Evolutionary conservation across 2,113 vertebrate genomes (phyloP).

Genomic region (Tamias sibiricus): DNA sequence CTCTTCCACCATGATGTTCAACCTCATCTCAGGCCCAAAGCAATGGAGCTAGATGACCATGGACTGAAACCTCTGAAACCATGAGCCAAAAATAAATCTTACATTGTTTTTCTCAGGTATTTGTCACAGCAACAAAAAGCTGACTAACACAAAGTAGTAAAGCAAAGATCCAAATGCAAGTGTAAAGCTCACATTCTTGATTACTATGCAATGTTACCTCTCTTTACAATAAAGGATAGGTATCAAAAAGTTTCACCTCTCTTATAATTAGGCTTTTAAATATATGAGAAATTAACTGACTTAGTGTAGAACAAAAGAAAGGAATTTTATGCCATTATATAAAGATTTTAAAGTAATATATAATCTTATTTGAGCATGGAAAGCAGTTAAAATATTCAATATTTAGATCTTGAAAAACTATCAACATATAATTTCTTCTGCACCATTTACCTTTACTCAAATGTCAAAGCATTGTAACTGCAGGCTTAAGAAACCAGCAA

Average conservation of each 20-base stretch:
- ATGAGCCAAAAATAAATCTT: neutral
- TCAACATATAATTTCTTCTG: neutral
- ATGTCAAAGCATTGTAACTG: conserved; percentile 24
- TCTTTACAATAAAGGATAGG: neutral
- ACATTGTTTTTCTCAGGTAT: neutral
- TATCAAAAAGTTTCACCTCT: neutral
- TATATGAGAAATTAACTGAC: conserved; percentile 14
- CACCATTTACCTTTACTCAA: conserved; percentile 21
- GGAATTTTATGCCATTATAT: neutral
- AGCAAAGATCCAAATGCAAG: neutral
- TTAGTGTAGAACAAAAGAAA: neutral
- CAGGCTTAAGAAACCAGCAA: conserved; percentile 45
- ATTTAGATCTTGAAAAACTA: conserved; percentile 8
- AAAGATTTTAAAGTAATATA: conserved; percentile 1
- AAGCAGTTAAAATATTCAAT: conserved; percentile 29
- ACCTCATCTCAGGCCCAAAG: neutral
- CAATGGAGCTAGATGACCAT: neutral
- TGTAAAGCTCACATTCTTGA: neutral
- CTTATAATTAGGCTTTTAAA: neutral
- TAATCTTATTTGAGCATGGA: conserved; percentile 13
- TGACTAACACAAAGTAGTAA: neutral
- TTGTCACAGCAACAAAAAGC: neutral
- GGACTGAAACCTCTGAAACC: neutral
- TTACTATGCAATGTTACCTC: neutral
- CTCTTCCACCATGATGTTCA: neutral